phyloP scores from a whole-genome alignment of 2,113 vertebrate species.

The Callithrix jacchus region DNA sequence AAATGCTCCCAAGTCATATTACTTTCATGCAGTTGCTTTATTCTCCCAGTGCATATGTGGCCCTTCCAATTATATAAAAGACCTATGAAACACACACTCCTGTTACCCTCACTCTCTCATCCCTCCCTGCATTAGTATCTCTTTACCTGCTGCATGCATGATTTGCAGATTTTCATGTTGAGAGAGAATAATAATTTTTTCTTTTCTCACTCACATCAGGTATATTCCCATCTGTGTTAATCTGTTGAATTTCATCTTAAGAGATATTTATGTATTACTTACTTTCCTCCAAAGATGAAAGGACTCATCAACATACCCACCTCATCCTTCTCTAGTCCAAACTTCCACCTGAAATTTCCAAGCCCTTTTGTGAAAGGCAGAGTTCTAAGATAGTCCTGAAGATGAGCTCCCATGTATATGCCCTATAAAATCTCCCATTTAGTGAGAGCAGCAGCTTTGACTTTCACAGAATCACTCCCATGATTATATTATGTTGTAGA shows the following conservation, averaged over 20 bases:
- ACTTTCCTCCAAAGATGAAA: not conserved
- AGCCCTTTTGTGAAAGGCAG: not conserved
- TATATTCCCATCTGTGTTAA: not conserved
- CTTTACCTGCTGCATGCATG: not conserved
- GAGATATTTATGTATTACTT: not conserved
- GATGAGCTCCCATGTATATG: not conserved
- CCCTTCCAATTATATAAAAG: not conserved
- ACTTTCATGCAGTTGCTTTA: not conserved
- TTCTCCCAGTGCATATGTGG: not conserved
- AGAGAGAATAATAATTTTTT: not conserved
- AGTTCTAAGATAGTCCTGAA: not conserved
- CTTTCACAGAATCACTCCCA: not conserved
- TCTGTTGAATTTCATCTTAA: not conserved
- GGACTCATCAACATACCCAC: not conserved
- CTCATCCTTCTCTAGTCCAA: not conserved
- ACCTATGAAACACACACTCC: not conserved
- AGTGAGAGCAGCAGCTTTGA: not conserved
- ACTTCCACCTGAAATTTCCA: not conserved
- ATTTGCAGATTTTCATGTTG: not conserved
- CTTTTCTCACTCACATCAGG: not conserved
- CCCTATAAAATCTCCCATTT: not conserved
- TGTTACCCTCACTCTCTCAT: not conserved
- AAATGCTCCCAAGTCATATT: not conserved
- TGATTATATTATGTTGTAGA: not conserved
- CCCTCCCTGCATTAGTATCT: not conserved